Evolutionary conservation across 2,113 vertebrate species (phyloP).

Genomic region (Zosterops pallidus): DNA sequence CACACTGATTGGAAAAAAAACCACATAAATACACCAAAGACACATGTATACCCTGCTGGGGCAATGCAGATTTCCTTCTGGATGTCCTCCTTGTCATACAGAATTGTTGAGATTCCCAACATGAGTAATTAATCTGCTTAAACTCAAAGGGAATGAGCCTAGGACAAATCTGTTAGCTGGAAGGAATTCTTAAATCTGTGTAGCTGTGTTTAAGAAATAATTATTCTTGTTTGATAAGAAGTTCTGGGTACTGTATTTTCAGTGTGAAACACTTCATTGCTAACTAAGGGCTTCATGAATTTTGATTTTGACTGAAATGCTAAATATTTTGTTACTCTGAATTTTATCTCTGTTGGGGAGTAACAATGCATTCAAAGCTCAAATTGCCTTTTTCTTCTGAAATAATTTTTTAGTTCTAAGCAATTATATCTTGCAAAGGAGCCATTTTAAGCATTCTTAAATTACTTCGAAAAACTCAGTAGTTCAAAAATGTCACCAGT

Average conservation of each 20-base stretch:
- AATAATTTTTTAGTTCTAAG: not conserved
- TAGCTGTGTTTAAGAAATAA: not conserved
- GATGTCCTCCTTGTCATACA: not conserved
- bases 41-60: not conserved
- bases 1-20: not conserved
- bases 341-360: not conserved
- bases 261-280: not conserved
- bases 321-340: not conserved
- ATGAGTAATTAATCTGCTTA: not conserved
- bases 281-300: not conserved
- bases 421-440: not conserved
- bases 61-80: not conserved
- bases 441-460: not conserved
- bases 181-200: not conserved
- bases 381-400: not conserved
- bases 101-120: not conserved
- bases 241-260: not conserved
- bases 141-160: not conserved
- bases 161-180: not conserved
- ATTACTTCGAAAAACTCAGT: not conserved
- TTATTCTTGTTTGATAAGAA: not conserved
- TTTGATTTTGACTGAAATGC: not conserved
- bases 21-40: not conserved
- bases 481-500: not conserved
- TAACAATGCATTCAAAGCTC: not conserved